Base-by-base conservation (phyloP, 2,113 vertebrate species). In the Tetraodon nigroviridis region DNA sequence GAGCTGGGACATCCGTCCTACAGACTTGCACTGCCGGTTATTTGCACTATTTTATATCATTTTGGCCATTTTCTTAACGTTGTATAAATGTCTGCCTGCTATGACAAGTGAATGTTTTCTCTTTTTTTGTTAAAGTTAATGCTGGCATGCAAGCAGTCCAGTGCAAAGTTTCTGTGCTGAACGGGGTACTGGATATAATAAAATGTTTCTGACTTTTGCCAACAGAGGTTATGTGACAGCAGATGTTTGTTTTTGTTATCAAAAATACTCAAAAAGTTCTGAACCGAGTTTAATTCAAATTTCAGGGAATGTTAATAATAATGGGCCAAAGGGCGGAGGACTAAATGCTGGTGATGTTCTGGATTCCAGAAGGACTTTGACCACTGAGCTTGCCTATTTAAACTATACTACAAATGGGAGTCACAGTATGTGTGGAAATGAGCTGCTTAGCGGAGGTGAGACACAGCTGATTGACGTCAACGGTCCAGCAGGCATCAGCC, bases 1-100 rank as follows among this genome's bases (percentile, higher is more conserved):
- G 41, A 22, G 18, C 57, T 46, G 5, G 37, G 40, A 58, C 19
- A 1, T 16, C 0, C 45, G 52, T 66, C 24, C 50, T 51, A 55
- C 64, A 61, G 57, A 62, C 56, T 82, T 78, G 71, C 71, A 78
- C 78, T 69, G 71, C 56, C 24, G 21, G 52, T 57, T 78, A 41
- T 84, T 87, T 87, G 84, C 86, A 88, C 85, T 86, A 67, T 81
- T 79, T 71, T 18, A 51, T 66, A 51, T 73, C 41, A 51, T 49
- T 46, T 20, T 40, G 32, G 61, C 48, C 8, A 20, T 62, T 54
- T 52, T 67, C 41, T 2, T 48, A 58, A 55, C 20, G 45, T 15
- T 40, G 49, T 11, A 58, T 63, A 7, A 65, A 61, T 60, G 59
- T 82, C 44, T 68, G 15, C 51, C 37, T 32, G 37, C 13, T 11